These are phyloP conservation scores for Lamellibrachia satsuma DNA, from an alignment of 2,888 invertebrate species.

Conservation along the genomic window DNA sequence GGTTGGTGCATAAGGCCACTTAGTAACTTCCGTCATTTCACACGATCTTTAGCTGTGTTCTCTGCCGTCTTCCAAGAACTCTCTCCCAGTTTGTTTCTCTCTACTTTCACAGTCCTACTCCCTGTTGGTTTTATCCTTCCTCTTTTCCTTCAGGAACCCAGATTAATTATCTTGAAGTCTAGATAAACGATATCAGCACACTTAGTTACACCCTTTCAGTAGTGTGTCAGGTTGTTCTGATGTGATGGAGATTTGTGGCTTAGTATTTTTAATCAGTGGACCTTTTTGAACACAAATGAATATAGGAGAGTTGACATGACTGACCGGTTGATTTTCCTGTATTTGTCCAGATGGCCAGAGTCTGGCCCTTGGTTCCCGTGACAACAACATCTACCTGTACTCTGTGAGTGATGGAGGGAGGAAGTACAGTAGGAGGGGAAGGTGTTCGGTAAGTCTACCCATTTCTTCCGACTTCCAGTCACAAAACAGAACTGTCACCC, in stretches of 20 bases:
- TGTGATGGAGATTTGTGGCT: too few species aligned
- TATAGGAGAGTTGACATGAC: not conserved
- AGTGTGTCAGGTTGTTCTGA: not conserved
- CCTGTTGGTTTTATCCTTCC: too few species aligned
- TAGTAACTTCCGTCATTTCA: too few species aligned
- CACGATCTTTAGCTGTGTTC: too few species aligned
- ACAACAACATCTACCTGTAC: constrained; percentile 90
- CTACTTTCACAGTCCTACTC: too few species aligned
- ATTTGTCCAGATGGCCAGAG: constrained; percentile 75
- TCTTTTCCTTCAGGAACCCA: too few species aligned
- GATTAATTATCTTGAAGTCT: not conserved
- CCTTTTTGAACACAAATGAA: not conserved
- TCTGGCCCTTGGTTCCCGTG: constrained; percentile 86
- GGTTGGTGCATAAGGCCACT: too few species aligned
- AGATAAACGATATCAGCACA: too few species aligned
- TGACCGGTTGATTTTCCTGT: constrained; percentile 66
- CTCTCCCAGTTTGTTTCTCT: too few species aligned
- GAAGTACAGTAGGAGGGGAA: constrained; percentile 82
- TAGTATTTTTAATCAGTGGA: too few species aligned
- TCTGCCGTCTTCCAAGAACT: too few species aligned
- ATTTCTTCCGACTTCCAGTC: not conserved
- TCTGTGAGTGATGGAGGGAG: constrained; percentile 80
- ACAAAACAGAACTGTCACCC: not conserved
- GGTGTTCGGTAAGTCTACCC: constrained; percentile 78
- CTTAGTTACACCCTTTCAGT: too few species aligned